Base-by-base conservation (phyloP, 2,888 invertebrate genomes). In the Melanargia galathea region DNA sequence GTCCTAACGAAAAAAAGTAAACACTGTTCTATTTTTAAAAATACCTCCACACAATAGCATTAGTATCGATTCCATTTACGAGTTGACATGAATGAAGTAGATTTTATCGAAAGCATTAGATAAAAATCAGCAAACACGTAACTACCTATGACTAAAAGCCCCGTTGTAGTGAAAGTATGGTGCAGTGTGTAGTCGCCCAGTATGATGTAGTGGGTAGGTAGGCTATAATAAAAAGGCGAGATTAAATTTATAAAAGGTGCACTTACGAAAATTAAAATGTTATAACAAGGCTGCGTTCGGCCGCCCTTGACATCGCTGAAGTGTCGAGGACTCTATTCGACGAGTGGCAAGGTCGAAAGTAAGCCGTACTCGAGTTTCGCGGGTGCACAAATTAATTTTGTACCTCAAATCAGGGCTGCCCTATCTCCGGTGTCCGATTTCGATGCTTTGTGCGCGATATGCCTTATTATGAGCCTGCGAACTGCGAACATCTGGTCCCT, bases 341-440 rank as follows among this genome's bases (percentile, higher is more conserved):
- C 40, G 20, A 11, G 48, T 0, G 3, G 49, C 77, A 85, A 74
- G 75, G 79, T 75, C 63, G 54, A 75, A 55, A 80, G 65, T 83
- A 11, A 72, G 43, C 67, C 75, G 75, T 58, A 69, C 70, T 64
- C 70, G 66, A 68, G 67, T 79, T 79, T 77, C 65, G 59, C 60
- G 68, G 63, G 70, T 65, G 80, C 73, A 80, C 73, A 72, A 71
- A 62, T 76, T 83, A 74, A 81, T 73, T 80, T 82, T 84, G 87
- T 80, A 71, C 73, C 71, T 73, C 75, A 79, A 82, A 83, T 82
- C 83, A 80, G 82, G 75, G 78, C 80, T 86, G 85, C 86, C 86
- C 88, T 88, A 88, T 89, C 90, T 85, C 84, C 86, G 89, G 91
- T 91, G 90, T 91, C 89, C 82, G 86, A 90, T 91, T 88, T 86